phyloP scores from a whole-genome alignment of 2,888 invertebrate species.

The Noctua pronuba region DNA sequence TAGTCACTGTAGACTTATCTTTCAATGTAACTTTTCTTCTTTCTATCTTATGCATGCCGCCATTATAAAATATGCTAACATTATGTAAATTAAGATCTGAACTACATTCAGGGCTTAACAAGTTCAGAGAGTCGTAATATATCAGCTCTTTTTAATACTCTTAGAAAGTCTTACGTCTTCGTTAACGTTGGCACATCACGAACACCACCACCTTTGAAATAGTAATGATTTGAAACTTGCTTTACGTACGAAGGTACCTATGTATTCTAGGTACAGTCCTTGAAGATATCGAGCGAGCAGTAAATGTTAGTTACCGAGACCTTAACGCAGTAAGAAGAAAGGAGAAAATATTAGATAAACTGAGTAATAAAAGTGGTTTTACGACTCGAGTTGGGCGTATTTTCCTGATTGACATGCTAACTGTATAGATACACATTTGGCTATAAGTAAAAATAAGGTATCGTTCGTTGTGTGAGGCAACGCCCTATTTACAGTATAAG shows the following conservation, averaged over 20 bases:
- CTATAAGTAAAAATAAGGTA: slow-evolving; percentile 3
- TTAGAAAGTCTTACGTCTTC: slow-evolving; percentile 40
- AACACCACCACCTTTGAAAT: slow-evolving; percentile 65
- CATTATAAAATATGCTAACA: slow-evolving; percentile 4
- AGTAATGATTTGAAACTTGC: slow-evolving; percentile 59
- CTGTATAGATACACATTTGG: slow-evolving; percentile 21
- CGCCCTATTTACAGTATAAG: slow-evolving; percentile 7
- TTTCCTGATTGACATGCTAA: slow-evolving; percentile 40
- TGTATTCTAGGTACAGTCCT: slow-evolving; percentile 63
- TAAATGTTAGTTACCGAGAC: slow-evolving; percentile 62
- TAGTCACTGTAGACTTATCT: slow-evolving; percentile 14
- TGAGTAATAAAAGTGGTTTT: slow-evolving; percentile 60
- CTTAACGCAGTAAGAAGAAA: slow-evolving; percentile 54
- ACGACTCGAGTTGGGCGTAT: slow-evolving; percentile 52
- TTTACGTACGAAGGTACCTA: slow-evolving; percentile 50
- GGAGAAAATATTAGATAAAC: slow-evolving; percentile 56
- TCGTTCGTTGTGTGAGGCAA: slow-evolving; percentile 6
- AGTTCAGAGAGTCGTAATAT: slow-evolving; percentile 22
- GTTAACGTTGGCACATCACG: slow-evolving; percentile 64
- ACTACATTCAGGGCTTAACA: slow-evolving; percentile 26
- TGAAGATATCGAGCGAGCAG: slow-evolving; percentile 72
- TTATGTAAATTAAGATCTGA: slow-evolving; percentile 15
- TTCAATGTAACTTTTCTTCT: neutral
- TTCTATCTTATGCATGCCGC: neutral
- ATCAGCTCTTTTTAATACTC: slow-evolving; percentile 29